Base-by-base conservation (phyloP, 2,113 vertebrate genomes). In the Chionis minor region DNA sequence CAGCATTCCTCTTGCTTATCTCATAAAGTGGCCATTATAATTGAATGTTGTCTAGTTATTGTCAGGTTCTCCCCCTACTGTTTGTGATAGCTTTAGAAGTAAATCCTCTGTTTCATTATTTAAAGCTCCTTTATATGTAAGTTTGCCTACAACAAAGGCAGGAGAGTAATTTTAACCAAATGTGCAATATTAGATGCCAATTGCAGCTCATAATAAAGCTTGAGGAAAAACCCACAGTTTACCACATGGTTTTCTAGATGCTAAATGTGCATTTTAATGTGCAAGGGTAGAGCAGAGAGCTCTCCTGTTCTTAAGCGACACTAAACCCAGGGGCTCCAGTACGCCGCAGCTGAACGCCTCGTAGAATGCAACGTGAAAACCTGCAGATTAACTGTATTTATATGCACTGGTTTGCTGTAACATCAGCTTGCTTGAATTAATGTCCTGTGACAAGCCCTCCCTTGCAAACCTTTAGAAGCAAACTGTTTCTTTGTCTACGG, bases 391-490 rank as follows among this genome's bases (percentile, higher is more conserved):
- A 80, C 90, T 94, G 84, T 94, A 44, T 87, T 95, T 90, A 96
- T 86, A 97, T 96, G 66, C 82, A 86, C 14, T 40, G 55, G 33
- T 96, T 96, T 95, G 96, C 88, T 97, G 82, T 88, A 96, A 96
- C 97, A 97, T 97, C 82, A 92, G 89, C 90, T 94, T 91, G 94
- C 86, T 94, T 92, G 93, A 98, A 94, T 97, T 97, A 96, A 98
- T 96, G 94, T 97, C 92, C 92, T 94, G 59, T 97, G 95, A 97
- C 95, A 97, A 97, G 91, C 80, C 73, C 59, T 95, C 49, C 70
- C 69, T 96, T 95, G 82, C 92, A 97, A 97, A 97, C 91, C 86
- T 96, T 91, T 81, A 92, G 77, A 90, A 96, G 94, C 74, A 86
- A 97, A 97, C 70, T 75, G 89, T 62, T 92, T 96, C 96, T 98